Evolutionary conservation across 2,888 invertebrate species (phyloP), one percentile per base, ranked within the genome.

Genomic region (Deilephila porcellus): DNA sequence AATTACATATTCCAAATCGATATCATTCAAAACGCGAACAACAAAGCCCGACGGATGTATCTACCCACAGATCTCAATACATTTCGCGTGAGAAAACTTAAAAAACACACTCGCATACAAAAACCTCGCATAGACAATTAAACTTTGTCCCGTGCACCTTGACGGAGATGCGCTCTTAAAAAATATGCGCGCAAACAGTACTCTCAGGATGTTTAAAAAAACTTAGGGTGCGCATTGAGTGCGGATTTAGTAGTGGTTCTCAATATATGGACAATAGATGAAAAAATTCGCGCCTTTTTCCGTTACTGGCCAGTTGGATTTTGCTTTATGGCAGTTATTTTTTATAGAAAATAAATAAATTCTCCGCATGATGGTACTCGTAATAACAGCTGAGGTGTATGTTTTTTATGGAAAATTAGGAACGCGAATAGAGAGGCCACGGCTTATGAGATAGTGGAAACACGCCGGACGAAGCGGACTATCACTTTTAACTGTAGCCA

Each of bases 31-130:
- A 67, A 89, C 87, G 87, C 87, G 87, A 83, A 85, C 83, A 70
- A 83, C 83, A 83, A 83, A 78, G 77, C 76, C 80, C 80, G 81
- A 80, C 90, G 90, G 93, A 94, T 93, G 93, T 93, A 94, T 94
- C 94, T 94, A 93, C 93, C 94, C 94, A 93, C 94, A 94, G 93
- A 94, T 94, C 81, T 91, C 89, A 91, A 93, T 89, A 82, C 88
- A 77, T 80, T 82, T 89, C 93, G 94, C 94, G 94, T 94, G 94
- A 94, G 94, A 94, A 94, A 93, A 84, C 83, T 90, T 88, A 94
- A 94, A 94, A 94, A 93, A 93, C 90, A 79, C 73, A 85, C 90
- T 93, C 94, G 90, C 93, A 92, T 89, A 92, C 87, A 92, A 90
- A 93, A 82, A 92, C 88, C 80, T 87, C 88, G 90, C 91, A 91